Base-by-base conservation (phyloP, 2,797 vertebrate species). In the Mus spretus region DNA sequence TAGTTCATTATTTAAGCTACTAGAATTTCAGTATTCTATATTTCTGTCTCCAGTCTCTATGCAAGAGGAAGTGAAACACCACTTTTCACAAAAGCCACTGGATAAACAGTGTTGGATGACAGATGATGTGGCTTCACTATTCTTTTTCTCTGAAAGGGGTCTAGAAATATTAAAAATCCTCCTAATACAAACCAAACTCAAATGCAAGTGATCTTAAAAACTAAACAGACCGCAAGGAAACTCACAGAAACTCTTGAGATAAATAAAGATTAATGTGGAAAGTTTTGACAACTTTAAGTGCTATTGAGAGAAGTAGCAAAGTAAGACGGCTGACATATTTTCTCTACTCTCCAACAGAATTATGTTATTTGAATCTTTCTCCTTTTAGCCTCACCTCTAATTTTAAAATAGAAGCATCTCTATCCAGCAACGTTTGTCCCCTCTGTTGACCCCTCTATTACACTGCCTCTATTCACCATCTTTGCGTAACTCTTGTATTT, bases 401-500 rank as follows among this genome's bases (percentile, higher is more conserved):
- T 53, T 63, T 77, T 26, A 80, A 53, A 80, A 15, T 4, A n/a
- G 10, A 89, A 78, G 83, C 82, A 40, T 91, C 67, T 96, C 85
- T 77, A 80, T 74, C 5, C 57, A 95, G 10, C 55, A 50, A 6
- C 72, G 19, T 70, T 2, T 81, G 86, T 96, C n/a, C 67, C 28
- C 17, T 20, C 53, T 7, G 63, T 31, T 92, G 31, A 31, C 75
- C 61, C 37, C 26, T 47, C 15, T 28, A 5, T 96, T 90, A 34
- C 13, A 65, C 20, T 88, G 31, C 14, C 61, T 94, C 63, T 74
- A 31, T 4, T 97, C 88, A 26, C 59, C 24, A 78, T 44, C 15
- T 95, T 93, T 63, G n/a, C 88, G n/a, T 84, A 89, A 90, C 26
- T 95, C 26, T 91, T 91, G 91, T 65, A 77, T 97, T 96, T 96